Evolutionary conservation across 2,113 vertebrate species (phyloP), one percentile per base, ranked within the genome.

Genomic region (Mungos mungo): DNA sequence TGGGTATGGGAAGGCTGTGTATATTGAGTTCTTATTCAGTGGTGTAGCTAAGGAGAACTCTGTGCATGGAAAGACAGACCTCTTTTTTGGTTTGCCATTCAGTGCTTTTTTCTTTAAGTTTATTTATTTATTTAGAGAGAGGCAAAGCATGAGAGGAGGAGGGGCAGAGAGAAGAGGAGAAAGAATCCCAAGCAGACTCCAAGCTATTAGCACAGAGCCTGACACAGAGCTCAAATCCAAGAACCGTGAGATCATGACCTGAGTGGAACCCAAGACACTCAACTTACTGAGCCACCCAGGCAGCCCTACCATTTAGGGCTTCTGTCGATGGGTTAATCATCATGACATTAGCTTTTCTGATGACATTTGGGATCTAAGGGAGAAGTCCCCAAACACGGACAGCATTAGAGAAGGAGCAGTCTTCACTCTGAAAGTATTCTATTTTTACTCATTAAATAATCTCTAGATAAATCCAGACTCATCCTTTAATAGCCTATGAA

Each of bases 401-500:
- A 45, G 15, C 18, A 5, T 74, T 21, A 66, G 25, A 85, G n/a
- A 72, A 86, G 69, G 47, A 50, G 1, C 15, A 33, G 29, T 25
- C 71, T 88, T 35, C 25, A 74, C 47, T 94, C 25, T 7, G 65
- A 65, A 93, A 27, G 47, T 8, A 5, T 79, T 89, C 31, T 89
- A 23, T 95, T 82, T 86, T 63, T 18, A 35, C 25, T 95, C 23
- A 87, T 72, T 76, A 91, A 96, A 41, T 63, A 84, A 80, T 80
- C 57, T 63, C 65, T 66, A 60, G 84, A 86, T 85, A 92, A 84
- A 95, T 52, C 7, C 57, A 90, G 35, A 0, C 45, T 95, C 13
- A 25, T 88, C 92, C 66, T 93, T 52, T 80, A 94, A 92, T 74
- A 91, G 88, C 13, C 52, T 50, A 82, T 41, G 31, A 93, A 96